Evolutionary conservation across 2,113 vertebrate genomes (phyloP), one percentile per base, ranked within the genome.

Genomic region (Cathartes aura): DNA sequence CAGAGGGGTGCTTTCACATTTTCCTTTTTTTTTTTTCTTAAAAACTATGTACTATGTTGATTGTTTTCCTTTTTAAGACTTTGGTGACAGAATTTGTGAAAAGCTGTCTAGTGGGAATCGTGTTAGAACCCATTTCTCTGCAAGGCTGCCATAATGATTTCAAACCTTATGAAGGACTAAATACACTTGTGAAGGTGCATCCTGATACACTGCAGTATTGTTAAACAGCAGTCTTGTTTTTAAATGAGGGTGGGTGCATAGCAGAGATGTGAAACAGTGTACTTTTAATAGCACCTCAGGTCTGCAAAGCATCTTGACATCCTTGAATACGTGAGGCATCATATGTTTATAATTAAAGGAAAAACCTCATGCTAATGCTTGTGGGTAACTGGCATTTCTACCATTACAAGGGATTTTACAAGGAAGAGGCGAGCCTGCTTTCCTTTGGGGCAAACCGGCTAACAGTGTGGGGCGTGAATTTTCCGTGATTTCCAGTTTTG

Each of bases 181-280:
- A 32, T 1, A 13, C 15, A 0, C 3, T 38, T 43, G 47, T 0
- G 0, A 22, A 59, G 52, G 50, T 5, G 13, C 45, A 60, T 60
- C n/a, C 27, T 0, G 16, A 12, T 5, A 5, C 7, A 2, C 6
- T 1, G 24, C 34, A 9, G 26, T 11, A 4, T 5, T 58, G 55
- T 40, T 40, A 7, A 48, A 9, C 59, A 55, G 50, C 52, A 3
- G 7, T 6, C 50, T 6, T 10, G 53, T 34, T 67, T 59, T 34
- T 43, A 17, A 42, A 4, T 4, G 45, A 19, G 38, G n/a, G n/a
- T 20, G 16, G 30, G 19, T 4, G 62, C 76, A 16, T 9, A 45
- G 50, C 75, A 40, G 42, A 58, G 70, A 14, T 4, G 18, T 47
- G 60, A 71, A 62, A 10, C 43, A 6, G 8, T 29, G 5, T 3